Conservation (phyloP, 2,113 vertebrate species). For the Ursus arctos region DNA sequence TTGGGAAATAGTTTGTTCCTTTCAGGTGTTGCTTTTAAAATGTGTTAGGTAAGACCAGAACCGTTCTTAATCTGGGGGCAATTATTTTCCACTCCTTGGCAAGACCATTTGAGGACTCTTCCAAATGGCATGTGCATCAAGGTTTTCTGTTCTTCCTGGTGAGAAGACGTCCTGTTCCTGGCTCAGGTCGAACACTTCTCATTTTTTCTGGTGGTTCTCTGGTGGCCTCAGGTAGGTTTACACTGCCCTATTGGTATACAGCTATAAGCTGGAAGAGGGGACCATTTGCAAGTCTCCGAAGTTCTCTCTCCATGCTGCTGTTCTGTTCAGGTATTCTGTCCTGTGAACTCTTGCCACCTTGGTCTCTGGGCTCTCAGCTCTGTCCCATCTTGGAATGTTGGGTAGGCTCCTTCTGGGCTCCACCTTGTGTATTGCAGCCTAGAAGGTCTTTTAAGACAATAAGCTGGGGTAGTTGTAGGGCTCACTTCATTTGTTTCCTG, state of each 20-base stretch:
- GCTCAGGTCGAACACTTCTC: neutral
- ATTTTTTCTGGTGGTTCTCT: neutral
- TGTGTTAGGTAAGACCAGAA: neutral
- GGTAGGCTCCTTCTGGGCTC: neutral
- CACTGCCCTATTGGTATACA: neutral
- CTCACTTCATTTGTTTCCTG: neutral
- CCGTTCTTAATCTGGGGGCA: neutral
- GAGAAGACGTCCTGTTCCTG: neutral
- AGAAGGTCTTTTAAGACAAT: neutral
- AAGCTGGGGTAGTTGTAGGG: neutral
- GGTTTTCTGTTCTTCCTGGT: neutral
- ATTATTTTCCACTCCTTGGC: neutral
- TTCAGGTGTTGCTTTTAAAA: constrained; percentile 5
- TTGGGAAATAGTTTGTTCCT: neutral
- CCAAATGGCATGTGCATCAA: neutral
- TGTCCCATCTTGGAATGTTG: neutral
- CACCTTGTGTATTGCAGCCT: neutral
- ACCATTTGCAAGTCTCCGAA: neutral
- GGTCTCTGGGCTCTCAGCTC: neutral
- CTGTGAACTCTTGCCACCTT: neutral
- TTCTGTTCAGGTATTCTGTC: neutral
- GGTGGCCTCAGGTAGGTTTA: neutral
- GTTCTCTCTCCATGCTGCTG: neutral
- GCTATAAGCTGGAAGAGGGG: neutral
- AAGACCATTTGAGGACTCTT: neutral